These are phyloP conservation scores for Todiramphus chloris DNA, from an alignment of 2,113 vertebrate species.

Conservation along the genomic window DNA sequence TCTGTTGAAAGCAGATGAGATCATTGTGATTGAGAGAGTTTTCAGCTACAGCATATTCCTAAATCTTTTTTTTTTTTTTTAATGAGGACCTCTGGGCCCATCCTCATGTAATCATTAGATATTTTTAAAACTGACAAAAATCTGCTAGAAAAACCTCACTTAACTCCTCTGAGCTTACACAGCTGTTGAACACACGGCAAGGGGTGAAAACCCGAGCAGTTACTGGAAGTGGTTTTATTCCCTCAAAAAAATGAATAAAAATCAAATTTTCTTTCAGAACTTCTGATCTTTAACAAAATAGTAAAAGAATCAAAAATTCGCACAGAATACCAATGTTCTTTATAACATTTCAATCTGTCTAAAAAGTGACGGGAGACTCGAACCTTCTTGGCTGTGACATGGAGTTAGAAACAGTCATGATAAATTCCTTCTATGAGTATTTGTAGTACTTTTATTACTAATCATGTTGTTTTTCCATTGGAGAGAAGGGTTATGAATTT, in stretches of 20 bases:
- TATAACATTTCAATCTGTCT: background rate
- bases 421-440: background rate
- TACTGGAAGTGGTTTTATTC: background rate
- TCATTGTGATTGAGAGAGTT: accelerated
- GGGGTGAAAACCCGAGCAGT: background rate
- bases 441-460: background rate
- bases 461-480: background rate
- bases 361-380: background rate
- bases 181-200: background rate
- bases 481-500: background rate
- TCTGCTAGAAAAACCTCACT: background rate
- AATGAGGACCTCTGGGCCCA: background rate
- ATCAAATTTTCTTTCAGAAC: background rate
- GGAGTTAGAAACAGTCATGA: background rate
- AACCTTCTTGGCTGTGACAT: background rate
- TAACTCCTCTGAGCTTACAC: background rate
- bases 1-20: background rate
- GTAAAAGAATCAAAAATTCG: background rate
- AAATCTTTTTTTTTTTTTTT: background rate
- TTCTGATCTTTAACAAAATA: background rate
- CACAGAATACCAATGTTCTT: background rate
- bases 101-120: background rate
- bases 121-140: background rate
- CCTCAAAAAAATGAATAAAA: background rate
- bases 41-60: background rate